These are phyloP conservation scores for Aphodius granarius DNA, from an alignment of 2,888 invertebrate genomes.

Conservation along the genomic window DNA sequence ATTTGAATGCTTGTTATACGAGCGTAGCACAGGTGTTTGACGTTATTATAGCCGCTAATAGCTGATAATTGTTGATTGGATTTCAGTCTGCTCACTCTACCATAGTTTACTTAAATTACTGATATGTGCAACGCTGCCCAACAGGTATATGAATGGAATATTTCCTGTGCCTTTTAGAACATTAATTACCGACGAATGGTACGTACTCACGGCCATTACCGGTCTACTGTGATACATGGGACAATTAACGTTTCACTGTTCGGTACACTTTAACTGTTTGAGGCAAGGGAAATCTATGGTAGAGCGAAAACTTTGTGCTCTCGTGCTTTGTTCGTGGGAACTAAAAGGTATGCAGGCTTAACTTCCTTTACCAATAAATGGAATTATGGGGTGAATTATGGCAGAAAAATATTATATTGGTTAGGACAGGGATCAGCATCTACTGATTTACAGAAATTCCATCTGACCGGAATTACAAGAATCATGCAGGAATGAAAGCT, in stretches of 20 bases:
- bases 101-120: conserved; percentile 26
- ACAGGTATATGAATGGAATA: conserved; percentile 24
- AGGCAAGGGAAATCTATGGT: not conserved
- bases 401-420: no score
- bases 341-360: not conserved
- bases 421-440: no score
- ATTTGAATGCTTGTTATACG: conserved; percentile 23
- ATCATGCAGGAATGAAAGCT: no score
- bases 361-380: no score
- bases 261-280: not conserved
- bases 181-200: not conserved
- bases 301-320: not conserved
- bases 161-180: conserved; percentile 26
- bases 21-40: conserved; percentile 34
- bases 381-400: no score
- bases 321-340: not conserved
- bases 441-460: no score
- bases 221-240: not conserved
- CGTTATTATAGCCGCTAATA: conserved; percentile 33
- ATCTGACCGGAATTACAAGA: no score
- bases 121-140: conserved; percentile 19
- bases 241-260: not conserved
- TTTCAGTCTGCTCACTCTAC: conserved; percentile 29
- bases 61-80: conserved; percentile 34
- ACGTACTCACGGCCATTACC: not conserved